Evolutionary conservation across 2,888 invertebrate genomes (phyloP), one percentile per base, ranked within the genome.

Genomic region (Odontothrips loti): DNA sequence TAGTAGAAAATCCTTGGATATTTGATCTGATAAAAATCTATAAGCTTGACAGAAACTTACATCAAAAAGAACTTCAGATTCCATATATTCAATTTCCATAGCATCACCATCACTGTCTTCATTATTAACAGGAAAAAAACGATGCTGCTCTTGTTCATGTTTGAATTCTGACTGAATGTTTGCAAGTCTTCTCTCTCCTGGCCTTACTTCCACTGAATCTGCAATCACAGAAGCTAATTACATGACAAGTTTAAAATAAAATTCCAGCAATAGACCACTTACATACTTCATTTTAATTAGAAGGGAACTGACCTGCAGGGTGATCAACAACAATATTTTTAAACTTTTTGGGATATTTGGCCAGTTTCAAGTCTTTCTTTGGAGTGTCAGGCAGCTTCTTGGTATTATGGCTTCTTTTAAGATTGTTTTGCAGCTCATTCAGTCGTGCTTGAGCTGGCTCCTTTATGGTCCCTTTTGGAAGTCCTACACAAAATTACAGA

Each of bases 71-170:
- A 75, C 68, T 75, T 75, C 68, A 23, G 68, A 75, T 27, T 75
- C 68, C 68, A 75, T 27, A 12, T 75, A 75, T 27, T 75, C 68
- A 27, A 75, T 27, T 27, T 75, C 68, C 68, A 75, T 75, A 27
- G 68, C 68, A 23, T 75, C 68, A 23, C 1, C 12, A 27, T 75
- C 27, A 10, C 27, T 1, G 10, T 23, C 23, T 75, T 27, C 27
- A 1, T 27, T 75, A 27, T 11, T 58, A 1, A 1, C 11, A 58
- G 17, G 6, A 58, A 58, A 6, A 15, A 1, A 15, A 17, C 17
- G 1, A 58, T 58, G 17, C 0, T 6, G 10, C 8, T 10, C 17
- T 58, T 58, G 58, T 12, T 58, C 15, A 58, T 15, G 6, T 58
- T 58, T 58, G 6, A 58, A 58, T 58, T 6, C 6, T 6, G 58